phyloP scores from a whole-genome alignment of 2,113 vertebrate genomes.

The Sinocyclocheilus grahami region DNA sequence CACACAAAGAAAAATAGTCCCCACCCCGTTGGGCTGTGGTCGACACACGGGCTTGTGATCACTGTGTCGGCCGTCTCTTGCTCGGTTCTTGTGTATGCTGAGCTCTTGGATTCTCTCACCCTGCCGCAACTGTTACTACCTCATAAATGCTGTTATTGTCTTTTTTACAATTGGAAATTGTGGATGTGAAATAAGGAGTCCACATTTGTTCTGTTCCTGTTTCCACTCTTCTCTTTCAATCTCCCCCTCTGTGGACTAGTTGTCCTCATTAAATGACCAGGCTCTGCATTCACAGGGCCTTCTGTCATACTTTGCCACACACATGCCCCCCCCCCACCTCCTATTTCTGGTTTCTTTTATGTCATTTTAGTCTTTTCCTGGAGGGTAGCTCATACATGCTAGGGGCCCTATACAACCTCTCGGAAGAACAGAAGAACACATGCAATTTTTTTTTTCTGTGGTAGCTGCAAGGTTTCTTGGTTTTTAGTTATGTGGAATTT shows the following conservation, averaged over 20 bases:
- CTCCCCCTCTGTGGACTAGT: slow-evolving; percentile 15
- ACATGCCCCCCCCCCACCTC: not conserved
- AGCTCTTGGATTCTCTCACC: slow-evolving; percentile 1
- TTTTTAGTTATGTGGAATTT: not conserved
- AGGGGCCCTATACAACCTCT: not conserved
- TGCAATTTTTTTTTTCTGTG: not conserved
- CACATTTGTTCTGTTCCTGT: not conserved
- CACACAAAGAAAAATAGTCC: slow-evolving; percentile 47
- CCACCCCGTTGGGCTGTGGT: slow-evolving; percentile 42
- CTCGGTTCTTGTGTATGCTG: slow-evolving; percentile 9
- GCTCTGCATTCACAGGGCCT: slow-evolving; percentile 7
- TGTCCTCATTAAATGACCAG: slow-evolving; percentile 57
- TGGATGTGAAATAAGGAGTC: slow-evolving; percentile 24
- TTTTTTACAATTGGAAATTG: slow-evolving; percentile 16
- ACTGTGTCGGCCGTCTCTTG: slow-evolving; percentile 13
- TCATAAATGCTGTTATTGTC: slow-evolving; percentile 4
- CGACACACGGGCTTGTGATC: slow-evolving; percentile 20
- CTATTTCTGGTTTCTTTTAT: not conserved
- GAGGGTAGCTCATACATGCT: not conserved
- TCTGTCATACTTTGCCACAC: not conserved
- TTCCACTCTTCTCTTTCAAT: slow-evolving; percentile 1
- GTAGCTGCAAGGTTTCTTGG: not conserved
- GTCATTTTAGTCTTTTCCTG: not conserved
- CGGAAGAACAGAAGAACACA: not conserved
- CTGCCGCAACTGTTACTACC: not conserved